phyloP scores from a whole-genome alignment of 2,888 invertebrate species.

The Tineola bisselliella region DNA sequence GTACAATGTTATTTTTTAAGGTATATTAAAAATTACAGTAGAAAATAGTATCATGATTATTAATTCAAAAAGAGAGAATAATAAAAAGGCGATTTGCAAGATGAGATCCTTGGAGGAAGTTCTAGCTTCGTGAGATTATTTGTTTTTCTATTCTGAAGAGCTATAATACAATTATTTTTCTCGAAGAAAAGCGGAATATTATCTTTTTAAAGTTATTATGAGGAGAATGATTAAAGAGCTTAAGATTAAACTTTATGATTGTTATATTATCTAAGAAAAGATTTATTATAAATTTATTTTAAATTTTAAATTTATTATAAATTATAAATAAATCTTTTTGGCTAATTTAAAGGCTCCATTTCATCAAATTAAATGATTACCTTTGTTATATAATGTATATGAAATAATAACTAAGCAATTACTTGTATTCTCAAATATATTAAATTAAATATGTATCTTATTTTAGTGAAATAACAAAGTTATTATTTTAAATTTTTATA shows the following conservation, averaged over 20 bases:
- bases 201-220: neutral
- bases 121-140: neutral
- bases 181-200: neutral
- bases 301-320: neutral
- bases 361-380: too few species aligned
- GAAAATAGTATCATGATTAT: neutral
- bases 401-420: too few species aligned
- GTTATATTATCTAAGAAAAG: neutral
- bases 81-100: neutral
- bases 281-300: too few species aligned
- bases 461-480: too few species aligned
- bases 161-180: neutral
- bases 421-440: too few species aligned
- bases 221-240: neutral
- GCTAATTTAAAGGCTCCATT: too few species aligned
- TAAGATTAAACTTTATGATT: neutral
- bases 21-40: too few species aligned
- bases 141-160: neutral
- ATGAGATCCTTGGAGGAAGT: neutral
- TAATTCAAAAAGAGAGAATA: neutral
- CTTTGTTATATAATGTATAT: too few species aligned
- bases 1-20: too few species aligned
- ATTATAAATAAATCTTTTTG: neutral
- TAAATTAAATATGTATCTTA: too few species aligned
- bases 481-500: too few species aligned